A percentile compares a stretch with the other conserved stretches of the same genome.
Evolutionary conservation across 2,113 vertebrate species (phyloP).

Genomic region (Columbina picui): DNA sequence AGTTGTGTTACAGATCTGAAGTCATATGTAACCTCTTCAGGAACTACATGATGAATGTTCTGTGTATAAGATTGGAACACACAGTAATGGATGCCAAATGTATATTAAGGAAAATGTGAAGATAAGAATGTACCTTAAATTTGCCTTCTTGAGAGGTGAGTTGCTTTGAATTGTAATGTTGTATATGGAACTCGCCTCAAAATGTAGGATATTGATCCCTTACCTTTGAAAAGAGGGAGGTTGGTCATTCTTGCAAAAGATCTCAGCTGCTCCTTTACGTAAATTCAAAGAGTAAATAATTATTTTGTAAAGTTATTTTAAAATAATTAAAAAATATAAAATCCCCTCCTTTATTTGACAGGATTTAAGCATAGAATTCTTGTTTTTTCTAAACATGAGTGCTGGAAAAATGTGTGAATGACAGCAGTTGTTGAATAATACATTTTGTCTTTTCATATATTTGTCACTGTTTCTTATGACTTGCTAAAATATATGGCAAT

Average conservation of each 20-base stretch:
- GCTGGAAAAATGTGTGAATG: neutral
- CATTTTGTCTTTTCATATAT: neutral
- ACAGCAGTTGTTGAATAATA: neutral
- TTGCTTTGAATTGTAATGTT: neutral
- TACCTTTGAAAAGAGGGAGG: neutral
- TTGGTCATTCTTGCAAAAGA: neutral
- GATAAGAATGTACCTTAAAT: neutral
- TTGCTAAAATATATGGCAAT: neutral
- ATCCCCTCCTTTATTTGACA: rapidly evolving
- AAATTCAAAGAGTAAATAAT: neutral
- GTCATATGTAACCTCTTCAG: neutral
- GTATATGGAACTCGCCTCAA: neutral
- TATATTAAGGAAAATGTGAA: neutral
- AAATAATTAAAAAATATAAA: neutral
- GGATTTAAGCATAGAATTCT: neutral
- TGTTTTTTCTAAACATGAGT: neutral
- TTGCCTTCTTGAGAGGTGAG: neutral
- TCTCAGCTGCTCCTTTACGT: neutral
- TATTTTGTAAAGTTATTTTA: neutral
- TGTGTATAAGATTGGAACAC: neutral
- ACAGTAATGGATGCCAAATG: neutral
- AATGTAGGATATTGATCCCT: neutral
- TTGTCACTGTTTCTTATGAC: neutral
- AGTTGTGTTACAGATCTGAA: neutral
- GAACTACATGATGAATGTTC: neutral